Conservation (phyloP, 1,140 invertebrate genomes). For the Caenorhabditis inopinata region DNA sequence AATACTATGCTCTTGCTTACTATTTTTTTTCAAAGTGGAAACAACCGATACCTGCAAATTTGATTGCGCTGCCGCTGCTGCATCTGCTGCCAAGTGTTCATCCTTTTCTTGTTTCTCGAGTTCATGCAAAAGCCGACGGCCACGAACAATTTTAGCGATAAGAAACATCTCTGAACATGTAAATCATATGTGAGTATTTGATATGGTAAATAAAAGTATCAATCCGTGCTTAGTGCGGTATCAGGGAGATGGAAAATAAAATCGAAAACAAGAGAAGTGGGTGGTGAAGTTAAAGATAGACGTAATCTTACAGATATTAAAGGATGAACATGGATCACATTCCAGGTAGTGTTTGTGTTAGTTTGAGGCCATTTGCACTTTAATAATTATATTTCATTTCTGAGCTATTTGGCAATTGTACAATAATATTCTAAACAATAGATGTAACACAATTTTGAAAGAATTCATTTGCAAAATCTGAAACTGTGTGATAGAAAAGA, state of each 20-base stretch:
- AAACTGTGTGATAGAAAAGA: no score
- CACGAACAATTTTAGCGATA: slow-evolving; percentile 51
- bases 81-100: slow-evolving; percentile 42
- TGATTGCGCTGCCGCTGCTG: slow-evolving; percentile 34
- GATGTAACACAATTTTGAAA: no score
- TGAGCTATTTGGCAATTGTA: neutral
- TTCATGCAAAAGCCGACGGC: slow-evolving; percentile 51
- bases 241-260: neutral
- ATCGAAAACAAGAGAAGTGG: neutral
- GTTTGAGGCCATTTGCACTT: no score
- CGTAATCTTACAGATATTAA: neutral
- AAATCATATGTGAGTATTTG: neutral
- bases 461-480: no score
- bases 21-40: neutral
- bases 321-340: neutral
- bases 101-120: slow-evolving; percentile 49
- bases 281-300: neutral
- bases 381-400: neutral
- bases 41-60: neutral
- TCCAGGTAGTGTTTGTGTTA: neutral
- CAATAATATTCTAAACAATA: no score
- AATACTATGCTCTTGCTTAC: no score
- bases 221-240: neutral
- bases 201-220: no score
- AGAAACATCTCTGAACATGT: slow-evolving; percentile 47